Evolutionary conservation across 1,140 invertebrate genomes (phyloP).

Genomic region (Eriocheir sinensis): DNA sequence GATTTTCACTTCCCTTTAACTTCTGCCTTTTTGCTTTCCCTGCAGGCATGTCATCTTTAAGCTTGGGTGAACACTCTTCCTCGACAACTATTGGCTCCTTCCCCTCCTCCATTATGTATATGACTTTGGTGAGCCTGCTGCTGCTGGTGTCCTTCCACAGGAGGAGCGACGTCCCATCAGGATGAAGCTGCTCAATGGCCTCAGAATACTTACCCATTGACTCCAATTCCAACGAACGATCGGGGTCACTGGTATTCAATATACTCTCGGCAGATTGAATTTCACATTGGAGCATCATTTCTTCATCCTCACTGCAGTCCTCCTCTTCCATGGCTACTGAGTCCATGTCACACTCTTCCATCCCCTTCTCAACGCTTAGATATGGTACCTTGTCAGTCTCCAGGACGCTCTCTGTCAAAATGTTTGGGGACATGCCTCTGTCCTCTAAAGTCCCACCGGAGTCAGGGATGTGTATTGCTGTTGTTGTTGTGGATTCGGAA

Average conservation of each 20-base stretch:
- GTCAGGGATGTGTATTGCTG: background rate
- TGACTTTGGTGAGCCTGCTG: slow-evolving; percentile 35
- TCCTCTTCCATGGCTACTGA: background rate
- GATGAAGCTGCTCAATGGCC: slow-evolving; percentile 23
- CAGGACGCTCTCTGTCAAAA: background rate
- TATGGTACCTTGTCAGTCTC: background rate
- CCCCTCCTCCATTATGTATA: slow-evolving; percentile 63
- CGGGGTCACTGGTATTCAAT: background rate
- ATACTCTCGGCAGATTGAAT: background rate
- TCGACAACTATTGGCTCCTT: slow-evolving; percentile 29
- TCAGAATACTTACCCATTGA: background rate
- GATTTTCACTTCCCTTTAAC: background rate
- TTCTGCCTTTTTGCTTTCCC: slow-evolving; percentile 29
- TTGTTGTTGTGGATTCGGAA: background rate
- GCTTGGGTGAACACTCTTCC: too few species aligned
- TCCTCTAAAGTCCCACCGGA: background rate
- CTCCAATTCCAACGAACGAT: too few species aligned
- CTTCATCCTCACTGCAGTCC: background rate
- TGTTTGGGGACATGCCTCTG: background rate
- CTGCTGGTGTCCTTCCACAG: slow-evolving; percentile 55
- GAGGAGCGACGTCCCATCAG: slow-evolving; percentile 51
- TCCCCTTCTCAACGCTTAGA: background rate
- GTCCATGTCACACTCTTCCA: background rate
- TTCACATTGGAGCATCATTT: background rate
- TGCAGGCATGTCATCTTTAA: background rate